These are phyloP conservation scores for Microcaecilia unicolor DNA, from an alignment of 2,797 vertebrate genomes.

Conservation along the genomic window DNA sequence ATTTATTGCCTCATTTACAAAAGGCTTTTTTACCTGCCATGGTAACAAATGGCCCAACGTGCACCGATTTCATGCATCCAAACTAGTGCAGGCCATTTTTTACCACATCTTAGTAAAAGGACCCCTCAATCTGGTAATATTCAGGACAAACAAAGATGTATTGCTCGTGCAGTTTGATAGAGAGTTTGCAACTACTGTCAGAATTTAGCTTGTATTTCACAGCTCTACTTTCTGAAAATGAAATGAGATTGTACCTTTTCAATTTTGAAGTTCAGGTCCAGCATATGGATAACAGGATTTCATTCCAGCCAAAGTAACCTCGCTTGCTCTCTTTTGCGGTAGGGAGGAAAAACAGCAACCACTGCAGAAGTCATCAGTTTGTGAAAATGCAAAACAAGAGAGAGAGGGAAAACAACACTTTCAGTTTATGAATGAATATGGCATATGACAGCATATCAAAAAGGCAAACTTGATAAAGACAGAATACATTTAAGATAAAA, in stretches of 20 bases:
- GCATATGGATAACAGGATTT: slow-evolving; percentile 35
- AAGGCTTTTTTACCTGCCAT: no score
- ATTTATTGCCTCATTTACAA: no score
- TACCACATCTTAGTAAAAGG: no score
- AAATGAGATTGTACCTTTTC: slow-evolving; percentile 46
- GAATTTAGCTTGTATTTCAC: slow-evolving; percentile 34
- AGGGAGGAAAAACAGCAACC: slow-evolving; percentile 40
- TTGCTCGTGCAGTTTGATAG: no score
- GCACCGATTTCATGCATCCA: no score
- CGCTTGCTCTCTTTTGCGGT: slow-evolving; percentile 17
- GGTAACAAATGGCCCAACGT: no score
- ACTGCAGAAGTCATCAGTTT: slow-evolving; percentile 33
- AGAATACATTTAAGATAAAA: slow-evolving; percentile 18
- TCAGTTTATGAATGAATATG: slow-evolving; percentile 35
- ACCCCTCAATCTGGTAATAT: no score
- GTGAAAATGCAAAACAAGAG: slow-evolving; percentile 2
- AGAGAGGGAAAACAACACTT: slow-evolving; percentile 27
- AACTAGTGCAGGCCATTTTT: no score
- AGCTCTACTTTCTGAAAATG: slow-evolving; percentile 40
- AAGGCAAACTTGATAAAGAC: slow-evolving; percentile 18
- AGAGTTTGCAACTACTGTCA: no score
- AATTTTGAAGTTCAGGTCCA: slow-evolving; percentile 41
- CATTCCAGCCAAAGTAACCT: slow-evolving; percentile 41
- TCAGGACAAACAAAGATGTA: no score
- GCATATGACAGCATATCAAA: slow-evolving; percentile 22